Percentiles rank a stretch among this genome's conserved stretches.
Evolutionary conservation across 2,797 vertebrate genomes (phyloP).

Genomic region (Thalassophryne amazonica): DNA sequence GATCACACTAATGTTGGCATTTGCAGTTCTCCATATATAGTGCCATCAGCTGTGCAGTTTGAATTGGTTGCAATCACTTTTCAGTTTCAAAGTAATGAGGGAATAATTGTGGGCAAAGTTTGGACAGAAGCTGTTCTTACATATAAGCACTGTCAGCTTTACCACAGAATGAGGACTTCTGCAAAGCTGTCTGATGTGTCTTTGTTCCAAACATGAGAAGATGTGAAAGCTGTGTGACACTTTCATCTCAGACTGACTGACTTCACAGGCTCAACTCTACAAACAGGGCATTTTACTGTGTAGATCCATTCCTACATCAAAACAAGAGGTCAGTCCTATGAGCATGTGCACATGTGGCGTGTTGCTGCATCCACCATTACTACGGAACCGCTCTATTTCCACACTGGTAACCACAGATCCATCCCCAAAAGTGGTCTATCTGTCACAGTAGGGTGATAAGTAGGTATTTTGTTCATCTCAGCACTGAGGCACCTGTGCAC

Average conservation of each 20-base stretch:
- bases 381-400: too few species aligned
- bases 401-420: too few species aligned
- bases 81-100: not conserved
- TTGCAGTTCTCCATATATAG: not conserved
- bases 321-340: too few species aligned
- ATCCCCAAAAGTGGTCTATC: too few species aligned
- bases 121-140: not conserved
- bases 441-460: too few species aligned
- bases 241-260: conserved; percentile 47
- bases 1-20: too few species aligned
- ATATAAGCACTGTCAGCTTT: conserved; percentile 6
- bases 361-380: too few species aligned
- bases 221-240: conserved; percentile 34
- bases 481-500: too few species aligned
- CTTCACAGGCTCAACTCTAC: conserved; percentile 26
- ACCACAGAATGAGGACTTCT: conserved; percentile 3
- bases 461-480: too few species aligned
- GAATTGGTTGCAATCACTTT: not conserved
- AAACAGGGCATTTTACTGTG: conserved; percentile 5
- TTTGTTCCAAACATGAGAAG: conserved; percentile 51
- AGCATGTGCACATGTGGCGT: too few species aligned
- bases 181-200: conserved; percentile 11
- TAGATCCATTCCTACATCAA: conserved; percentile 10
- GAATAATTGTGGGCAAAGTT: not conserved
- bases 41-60: not conserved